Base-by-base conservation (phyloP, 2,797 vertebrate species). In the Hyperoplus immaculatus region DNA sequence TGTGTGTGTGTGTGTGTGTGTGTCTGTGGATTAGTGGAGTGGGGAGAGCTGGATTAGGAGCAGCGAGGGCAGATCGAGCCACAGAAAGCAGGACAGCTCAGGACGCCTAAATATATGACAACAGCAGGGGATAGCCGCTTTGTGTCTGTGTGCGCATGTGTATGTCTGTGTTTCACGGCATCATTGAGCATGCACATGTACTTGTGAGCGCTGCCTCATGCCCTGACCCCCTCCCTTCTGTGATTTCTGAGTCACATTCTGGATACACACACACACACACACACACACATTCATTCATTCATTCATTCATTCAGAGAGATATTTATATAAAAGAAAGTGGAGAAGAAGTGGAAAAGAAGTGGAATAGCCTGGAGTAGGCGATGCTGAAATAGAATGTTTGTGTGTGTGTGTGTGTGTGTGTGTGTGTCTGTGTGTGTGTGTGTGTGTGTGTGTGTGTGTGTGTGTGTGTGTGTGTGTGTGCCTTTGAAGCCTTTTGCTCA, bases 201-300 rank as follows among this genome's bases (percentile, higher is more conserved):
- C 69, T 69, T 67, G 58, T 46, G 72, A 88, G 84, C 14, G 59
- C 82, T 78, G 90, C 91, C 90, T 92, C 92, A 91, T 92, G 91
- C 91, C 41, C 74, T 41, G 51, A 79, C 55, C 84, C 43, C 89
- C 88, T 75, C 83, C 89, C 78, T 74, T 45, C 50, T 61, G 57
- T 46, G 74, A 70, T 77, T 49, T 59, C 70, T 88, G 82, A 89
- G 77, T 92, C 90, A 29, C 29, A 90, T 57, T 3, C 72, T 74
- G 70, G 46, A 38, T 58, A 78, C 21, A 49, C 62, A 51, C 57
- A 64, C 62, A 55, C 45, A 69, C 49, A 11, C 49, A 54, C 21
- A 42, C 41, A 49, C n/a, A n/a, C n/a, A n/a, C n/a, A n/a, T n/a
- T n/a, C n/a, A n/a, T n/a, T n/a, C n/a, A n/a, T 60, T 49, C 62